Evolutionary conservation across 2,797 vertebrate species (phyloP).

Genomic region (Tokudaia tokunoshimensis): DNA sequence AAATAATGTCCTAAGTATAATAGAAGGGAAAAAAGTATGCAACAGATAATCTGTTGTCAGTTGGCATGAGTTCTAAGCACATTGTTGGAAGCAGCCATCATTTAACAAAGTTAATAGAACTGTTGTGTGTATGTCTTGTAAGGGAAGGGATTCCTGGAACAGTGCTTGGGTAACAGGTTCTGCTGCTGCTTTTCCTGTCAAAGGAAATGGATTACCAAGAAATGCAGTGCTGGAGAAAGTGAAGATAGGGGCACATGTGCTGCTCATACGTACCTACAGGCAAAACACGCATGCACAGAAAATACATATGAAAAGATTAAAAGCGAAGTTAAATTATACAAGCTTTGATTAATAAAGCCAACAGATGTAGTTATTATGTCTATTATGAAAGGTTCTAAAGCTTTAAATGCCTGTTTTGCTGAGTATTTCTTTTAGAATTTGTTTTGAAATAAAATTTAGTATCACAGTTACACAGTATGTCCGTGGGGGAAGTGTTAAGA

Average conservation of each 20-base stretch:
- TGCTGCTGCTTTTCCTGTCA: not conserved
- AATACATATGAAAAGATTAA: not conserved
- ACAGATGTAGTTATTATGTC: not conserved
- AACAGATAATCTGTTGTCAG: not conserved
- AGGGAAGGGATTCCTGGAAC: not conserved
- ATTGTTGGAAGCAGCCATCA: not conserved
- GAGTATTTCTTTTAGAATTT: slow-evolving; percentile 11
- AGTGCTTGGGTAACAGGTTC: not conserved
- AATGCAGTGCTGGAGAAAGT: slow-evolving; percentile 1
- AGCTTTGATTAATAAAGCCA: not conserved
- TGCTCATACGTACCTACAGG: not conserved
- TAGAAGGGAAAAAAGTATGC: slow-evolving; percentile 22
- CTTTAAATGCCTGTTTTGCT: slow-evolving; percentile 8
- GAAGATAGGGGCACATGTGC: slow-evolving; percentile 13
- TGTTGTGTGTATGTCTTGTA: not conserved
- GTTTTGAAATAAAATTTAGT: slow-evolving; percentile 60
- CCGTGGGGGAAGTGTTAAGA: slow-evolving; percentile 6
- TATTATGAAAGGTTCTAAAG: not conserved
- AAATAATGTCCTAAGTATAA: slow-evolving; percentile 38
- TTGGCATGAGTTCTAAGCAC: slow-evolving; percentile 36
- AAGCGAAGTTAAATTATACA: not conserved
- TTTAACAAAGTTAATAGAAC: not conserved
- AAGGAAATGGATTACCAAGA: slow-evolving; percentile 4
- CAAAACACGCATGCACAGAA: not conserved
- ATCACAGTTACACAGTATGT: not conserved